Percentiles rank a stretch among this genome's conserved stretches.
Conservation (phyloP, 1,140 invertebrate species). For the Drosophila pectinifera region DNA sequence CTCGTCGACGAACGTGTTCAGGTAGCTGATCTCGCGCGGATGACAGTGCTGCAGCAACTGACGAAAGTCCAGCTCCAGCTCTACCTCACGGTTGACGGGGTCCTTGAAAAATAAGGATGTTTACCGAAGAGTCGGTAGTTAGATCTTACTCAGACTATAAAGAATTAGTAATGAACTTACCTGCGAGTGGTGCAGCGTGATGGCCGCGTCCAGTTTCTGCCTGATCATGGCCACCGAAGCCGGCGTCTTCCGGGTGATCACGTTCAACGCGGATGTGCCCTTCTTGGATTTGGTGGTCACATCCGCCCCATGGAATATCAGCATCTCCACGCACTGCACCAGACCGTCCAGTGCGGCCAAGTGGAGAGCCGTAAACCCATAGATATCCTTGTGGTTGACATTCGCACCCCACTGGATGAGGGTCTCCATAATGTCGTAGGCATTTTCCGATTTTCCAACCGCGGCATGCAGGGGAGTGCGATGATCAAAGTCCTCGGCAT, state of each 20-base stretch:
- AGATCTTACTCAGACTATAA: neutral
- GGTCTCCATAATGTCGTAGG: slow-evolving; percentile 91
- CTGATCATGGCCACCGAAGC: slow-evolving; percentile 91
- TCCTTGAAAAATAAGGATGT: slow-evolving; percentile 84
- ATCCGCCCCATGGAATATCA: slow-evolving; percentile 93
- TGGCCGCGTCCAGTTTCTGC: slow-evolving; percentile 91
- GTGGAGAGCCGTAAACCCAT: slow-evolving; percentile 95
- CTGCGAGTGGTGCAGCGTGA: slow-evolving; percentile 90
- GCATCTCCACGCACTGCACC: slow-evolving; percentile 92
- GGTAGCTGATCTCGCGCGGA: slow-evolving; percentile 91
- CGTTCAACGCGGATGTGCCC: slow-evolving; percentile 92
- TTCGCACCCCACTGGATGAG: slow-evolving; percentile 92
- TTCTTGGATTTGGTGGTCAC: slow-evolving; percentile 93
- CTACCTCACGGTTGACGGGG: slow-evolving; percentile 91
- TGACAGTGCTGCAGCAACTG: slow-evolving; percentile 91
- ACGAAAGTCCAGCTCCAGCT: slow-evolving; percentile 92
- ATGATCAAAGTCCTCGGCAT: slow-evolving; percentile 91
- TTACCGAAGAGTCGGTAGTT: neutral
- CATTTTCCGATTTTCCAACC: slow-evolving; percentile 90
- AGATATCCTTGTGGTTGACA: slow-evolving; percentile 94
- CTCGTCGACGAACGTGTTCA: slow-evolving; percentile 93
- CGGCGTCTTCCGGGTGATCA: slow-evolving; percentile 93
- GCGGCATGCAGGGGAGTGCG: slow-evolving; percentile 92
- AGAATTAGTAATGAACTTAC: slow-evolving; percentile 12
- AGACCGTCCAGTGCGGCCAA: slow-evolving; percentile 93